A percentile compares a stretch with the other conserved stretches of the same genome.
phyloP scores from a whole-genome alignment of 2,113 vertebrate species.

The Tor tambroides region DNA sequence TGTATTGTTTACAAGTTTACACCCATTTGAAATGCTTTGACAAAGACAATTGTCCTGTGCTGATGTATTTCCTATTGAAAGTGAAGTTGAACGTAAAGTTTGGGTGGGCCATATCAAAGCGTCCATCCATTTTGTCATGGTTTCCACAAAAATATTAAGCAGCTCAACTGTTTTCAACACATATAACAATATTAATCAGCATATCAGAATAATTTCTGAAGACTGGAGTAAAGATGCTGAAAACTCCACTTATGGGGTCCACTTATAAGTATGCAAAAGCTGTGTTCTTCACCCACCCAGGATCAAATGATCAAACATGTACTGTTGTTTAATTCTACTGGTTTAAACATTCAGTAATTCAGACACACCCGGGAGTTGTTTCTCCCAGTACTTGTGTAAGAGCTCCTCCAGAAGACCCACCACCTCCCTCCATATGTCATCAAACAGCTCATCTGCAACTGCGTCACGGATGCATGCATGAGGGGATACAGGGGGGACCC shows the following conservation, averaged over 20 bases:
- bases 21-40: neutral
- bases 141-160: neutral
- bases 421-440: conserved; percentile 76
- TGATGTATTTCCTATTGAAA: too few species aligned
- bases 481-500: conserved; percentile 83
- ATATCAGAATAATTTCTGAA: neutral
- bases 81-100: too few species aligned
- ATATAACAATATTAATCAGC: neutral
- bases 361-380: conserved; percentile 70
- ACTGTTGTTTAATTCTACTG: neutral
- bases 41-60: too few species aligned
- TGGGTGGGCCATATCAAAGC: neutral
- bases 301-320: neutral
- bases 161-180: neutral
- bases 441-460: conserved; percentile 81
- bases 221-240: neutral
- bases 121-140: neutral
- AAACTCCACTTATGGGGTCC: neutral
- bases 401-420: conserved; percentile 74
- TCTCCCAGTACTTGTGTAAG: conserved; percentile 77
- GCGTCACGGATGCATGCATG: conserved; percentile 79
- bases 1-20: neutral
- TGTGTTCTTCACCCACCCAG: neutral
- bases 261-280: neutral
- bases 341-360: neutral